Conservation (phyloP, 2,888 invertebrate species). For the Aphidius colemani region DNA sequence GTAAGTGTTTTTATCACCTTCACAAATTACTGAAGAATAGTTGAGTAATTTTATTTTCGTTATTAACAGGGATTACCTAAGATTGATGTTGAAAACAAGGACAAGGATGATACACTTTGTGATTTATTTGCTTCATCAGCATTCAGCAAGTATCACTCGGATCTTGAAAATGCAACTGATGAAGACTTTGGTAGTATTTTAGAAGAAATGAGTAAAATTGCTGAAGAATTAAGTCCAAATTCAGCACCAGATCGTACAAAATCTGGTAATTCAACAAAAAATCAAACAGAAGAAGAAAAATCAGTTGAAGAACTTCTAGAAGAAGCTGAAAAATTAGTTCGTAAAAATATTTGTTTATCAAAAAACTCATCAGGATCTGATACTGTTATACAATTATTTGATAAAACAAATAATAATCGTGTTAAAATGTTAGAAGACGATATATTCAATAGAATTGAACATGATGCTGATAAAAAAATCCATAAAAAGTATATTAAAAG, state of each 20-base stretch:
- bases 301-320: conserved; percentile 55
- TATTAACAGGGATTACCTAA: conserved; percentile 41
- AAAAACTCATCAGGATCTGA: conserved; percentile 49
- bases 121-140: conserved; percentile 53
- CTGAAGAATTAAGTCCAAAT: conserved; percentile 50
- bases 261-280: conserved; percentile 42
- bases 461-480: conserved; percentile 49
- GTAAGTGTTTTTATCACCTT: no score
- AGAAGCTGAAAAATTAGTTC: conserved; percentile 54
- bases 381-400: conserved; percentile 45
- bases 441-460: conserved; percentile 54
- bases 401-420: conserved; percentile 38
- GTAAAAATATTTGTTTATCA: conserved; percentile 48
- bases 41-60: conserved; percentile 40
- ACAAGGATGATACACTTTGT: conserved; percentile 51
- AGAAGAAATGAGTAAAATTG: conserved; percentile 57
- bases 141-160: conserved; percentile 55
- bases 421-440: conserved; percentile 49
- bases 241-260: conserved; percentile 45
- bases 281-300: conserved; percentile 49
- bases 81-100: conserved; percentile 42
- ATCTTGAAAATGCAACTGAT: conserved; percentile 57
- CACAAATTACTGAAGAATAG: no score
- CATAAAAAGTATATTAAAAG: conserved; percentile 47
- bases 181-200: conserved; percentile 56